A percentile compares a stretch with the other conserved stretches of the same genome.
Conservation (phyloP, 2,888 invertebrate genomes). For the Hecatera dysodea region DNA sequence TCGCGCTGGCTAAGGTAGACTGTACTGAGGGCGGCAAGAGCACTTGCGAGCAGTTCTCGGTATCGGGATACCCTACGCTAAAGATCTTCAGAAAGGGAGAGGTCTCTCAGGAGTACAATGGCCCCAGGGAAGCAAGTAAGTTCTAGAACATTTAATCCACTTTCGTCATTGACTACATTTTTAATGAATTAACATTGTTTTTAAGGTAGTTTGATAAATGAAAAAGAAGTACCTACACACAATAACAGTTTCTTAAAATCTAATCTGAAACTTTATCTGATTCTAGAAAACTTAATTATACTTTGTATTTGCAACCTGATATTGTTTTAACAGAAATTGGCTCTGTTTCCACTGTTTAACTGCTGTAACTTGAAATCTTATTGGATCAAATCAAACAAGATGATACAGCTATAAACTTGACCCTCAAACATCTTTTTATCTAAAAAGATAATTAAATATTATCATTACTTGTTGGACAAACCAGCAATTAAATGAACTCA, state of each 20-base stretch:
- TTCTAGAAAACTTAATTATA: background rate
- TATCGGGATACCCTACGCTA: conserved; percentile 98
- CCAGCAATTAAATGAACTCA: background rate
- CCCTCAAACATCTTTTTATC: background rate
- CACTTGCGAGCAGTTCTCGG: conserved; percentile 96
- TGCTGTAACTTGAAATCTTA: background rate
- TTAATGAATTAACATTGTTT: conserved; percentile 22
- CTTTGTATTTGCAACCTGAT: background rate
- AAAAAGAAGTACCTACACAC: background rate
- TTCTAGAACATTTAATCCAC: conserved; percentile 64
- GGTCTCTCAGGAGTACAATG: conserved; percentile 97
- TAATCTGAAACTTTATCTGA: background rate
- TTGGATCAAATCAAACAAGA: background rate
- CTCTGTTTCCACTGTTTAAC: background rate
- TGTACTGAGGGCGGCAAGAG: conserved; percentile 98
- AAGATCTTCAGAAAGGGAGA: conserved; percentile 98
- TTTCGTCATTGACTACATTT: conserved; percentile 36
- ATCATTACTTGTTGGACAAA: background rate
- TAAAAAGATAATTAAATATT: background rate
- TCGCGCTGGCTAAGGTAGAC: conserved; percentile 98
- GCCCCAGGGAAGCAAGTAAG: conserved; percentile 97
- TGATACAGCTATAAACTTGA: conserved; percentile 3
- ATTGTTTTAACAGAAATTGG: background rate
- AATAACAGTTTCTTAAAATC: background rate
- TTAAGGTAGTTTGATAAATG: conserved; percentile 29